These are phyloP conservation scores for Agonopterix subpropinquella DNA, from an alignment of 2,888 invertebrate genomes.

Conservation along the genomic window DNA sequence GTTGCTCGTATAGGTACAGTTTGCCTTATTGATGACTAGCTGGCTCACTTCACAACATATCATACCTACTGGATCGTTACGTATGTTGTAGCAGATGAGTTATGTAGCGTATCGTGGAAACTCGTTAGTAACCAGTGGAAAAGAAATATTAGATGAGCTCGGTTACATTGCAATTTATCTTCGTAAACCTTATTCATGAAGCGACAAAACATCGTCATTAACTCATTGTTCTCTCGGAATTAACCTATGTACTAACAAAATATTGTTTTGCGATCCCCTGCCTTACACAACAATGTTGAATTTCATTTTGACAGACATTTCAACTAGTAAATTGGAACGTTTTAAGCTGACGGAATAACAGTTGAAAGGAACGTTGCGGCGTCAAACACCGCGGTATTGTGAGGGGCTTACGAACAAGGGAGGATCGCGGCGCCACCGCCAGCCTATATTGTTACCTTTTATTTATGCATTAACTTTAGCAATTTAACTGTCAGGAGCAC, in stretches of 20 bases:
- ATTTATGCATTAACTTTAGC: constrained; percentile 71
- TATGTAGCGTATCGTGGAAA: neutral
- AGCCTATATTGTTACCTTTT: constrained; percentile 60
- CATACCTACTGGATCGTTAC: no score
- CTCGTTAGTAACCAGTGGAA: neutral
- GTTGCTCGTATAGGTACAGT: no score
- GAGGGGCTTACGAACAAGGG: neutral
- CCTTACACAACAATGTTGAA: constrained; percentile 6
- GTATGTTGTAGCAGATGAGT: no score
- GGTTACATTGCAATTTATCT: constrained; percentile 1
- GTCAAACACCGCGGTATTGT: neutral
- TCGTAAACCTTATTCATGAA: constrained; percentile 2
- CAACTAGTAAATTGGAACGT: constrained; percentile 4
- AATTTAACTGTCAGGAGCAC: constrained; percentile 57
- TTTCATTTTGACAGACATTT: constrained; percentile 6
- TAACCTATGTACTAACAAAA: constrained; percentile 3
- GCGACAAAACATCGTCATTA: constrained; percentile 1
- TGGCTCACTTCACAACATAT: no score
- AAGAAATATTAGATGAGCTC: neutral
- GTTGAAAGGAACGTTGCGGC: neutral
- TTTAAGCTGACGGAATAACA: neutral
- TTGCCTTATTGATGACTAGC: no score
- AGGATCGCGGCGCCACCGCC: constrained; percentile 10
- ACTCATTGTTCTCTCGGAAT: constrained; percentile 4
- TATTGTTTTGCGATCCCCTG: constrained; percentile 4